phyloP scores from a whole-genome alignment of 2,113 vertebrate genomes.

The Melanotaenia duboulayi region DNA sequence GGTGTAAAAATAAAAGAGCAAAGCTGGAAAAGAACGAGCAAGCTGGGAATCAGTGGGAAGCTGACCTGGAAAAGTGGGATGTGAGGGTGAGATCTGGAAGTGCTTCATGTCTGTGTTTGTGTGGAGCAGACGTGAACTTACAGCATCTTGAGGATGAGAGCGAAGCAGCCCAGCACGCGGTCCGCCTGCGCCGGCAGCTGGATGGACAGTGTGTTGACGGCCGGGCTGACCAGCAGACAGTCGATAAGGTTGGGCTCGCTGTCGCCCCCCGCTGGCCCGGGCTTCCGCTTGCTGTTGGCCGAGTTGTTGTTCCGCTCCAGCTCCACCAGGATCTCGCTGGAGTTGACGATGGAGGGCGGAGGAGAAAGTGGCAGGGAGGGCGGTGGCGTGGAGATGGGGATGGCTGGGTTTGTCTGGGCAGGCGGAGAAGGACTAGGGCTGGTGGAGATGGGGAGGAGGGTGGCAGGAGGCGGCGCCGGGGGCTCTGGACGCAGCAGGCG shows the following conservation, averaged over 20 bases:
- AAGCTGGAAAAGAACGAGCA: no score
- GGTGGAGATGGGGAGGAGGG: conserved; percentile 56
- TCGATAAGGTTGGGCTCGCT: conserved; percentile 98
- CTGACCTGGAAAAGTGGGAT: no score
- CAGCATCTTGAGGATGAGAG: conserved; percentile 98
- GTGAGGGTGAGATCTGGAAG: no score
- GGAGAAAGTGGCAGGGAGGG: conserved; percentile 80
- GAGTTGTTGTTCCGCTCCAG: conserved; percentile 94
- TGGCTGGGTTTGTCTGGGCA: conserved; percentile 76
- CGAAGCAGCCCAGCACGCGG: conserved; percentile 95
- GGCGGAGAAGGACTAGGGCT: conserved; percentile 31
- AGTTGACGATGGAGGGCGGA: conserved; percentile 90
- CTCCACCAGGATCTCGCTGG: conserved; percentile 96
- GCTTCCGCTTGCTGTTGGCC: conserved; percentile 89
- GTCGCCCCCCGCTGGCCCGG: conserved; percentile 86
- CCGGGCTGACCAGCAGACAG: conserved; percentile 97
- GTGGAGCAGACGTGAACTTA: conserved; percentile 77
- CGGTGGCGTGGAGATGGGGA: conserved; percentile 52
- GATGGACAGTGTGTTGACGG: conserved; percentile 94
- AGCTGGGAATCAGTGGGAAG: no score
- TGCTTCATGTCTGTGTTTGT: no score
- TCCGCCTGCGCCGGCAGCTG: conserved; percentile 96
- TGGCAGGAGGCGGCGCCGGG: conserved; percentile 80
- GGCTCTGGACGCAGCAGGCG: conserved; percentile 94
- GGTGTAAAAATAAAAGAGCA: no score